These are phyloP conservation scores for Montipora capricornis DNA, from an alignment of 64 coral and sea anemone genomes.

Conservation along the genomic window DNA sequence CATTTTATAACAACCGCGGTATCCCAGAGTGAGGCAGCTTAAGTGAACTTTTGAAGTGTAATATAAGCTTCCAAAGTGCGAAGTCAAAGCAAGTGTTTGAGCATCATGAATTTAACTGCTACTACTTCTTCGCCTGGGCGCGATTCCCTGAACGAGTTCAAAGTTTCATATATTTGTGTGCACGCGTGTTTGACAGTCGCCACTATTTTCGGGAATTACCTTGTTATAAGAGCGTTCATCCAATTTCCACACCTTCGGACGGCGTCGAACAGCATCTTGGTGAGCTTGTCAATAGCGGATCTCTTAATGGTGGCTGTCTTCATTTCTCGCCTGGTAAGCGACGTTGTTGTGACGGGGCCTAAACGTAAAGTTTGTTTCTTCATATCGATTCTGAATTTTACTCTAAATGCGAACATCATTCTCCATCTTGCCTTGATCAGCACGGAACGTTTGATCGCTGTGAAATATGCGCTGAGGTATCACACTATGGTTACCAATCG, in stretches of 20 bases:
- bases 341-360: not conserved
- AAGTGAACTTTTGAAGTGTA: too few relatives aligned
- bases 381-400: not conserved
- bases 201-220: constrained; percentile 7
- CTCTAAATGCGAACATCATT: not conserved
- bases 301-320: constrained; percentile 20
- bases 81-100: not conserved
- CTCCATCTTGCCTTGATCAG: constrained; percentile 36
- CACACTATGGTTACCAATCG: constrained; percentile 17
- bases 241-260: constrained; percentile 5
- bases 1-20: too few relatives aligned
- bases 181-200: not conserved
- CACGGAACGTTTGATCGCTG: constrained; percentile 27
- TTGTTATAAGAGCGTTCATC: constrained; percentile 13
- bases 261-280: constrained; percentile 39
- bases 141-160: not conserved
- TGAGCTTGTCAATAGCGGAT: constrained; percentile 22
- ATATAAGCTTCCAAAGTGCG: too few relatives aligned
- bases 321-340: not conserved
- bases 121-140: too few relatives aligned
- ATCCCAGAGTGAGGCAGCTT: too few relatives aligned
- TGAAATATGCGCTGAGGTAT: constrained; percentile 34
- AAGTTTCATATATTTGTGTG: not conserved
- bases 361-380: not conserved
- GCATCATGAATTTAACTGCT: not conserved